A percentile compares a stretch with the other conserved stretches of the same genome.
Evolutionary conservation across 2,797 vertebrate genomes (phyloP).

Genomic region (Anguilla megastoma): DNA sequence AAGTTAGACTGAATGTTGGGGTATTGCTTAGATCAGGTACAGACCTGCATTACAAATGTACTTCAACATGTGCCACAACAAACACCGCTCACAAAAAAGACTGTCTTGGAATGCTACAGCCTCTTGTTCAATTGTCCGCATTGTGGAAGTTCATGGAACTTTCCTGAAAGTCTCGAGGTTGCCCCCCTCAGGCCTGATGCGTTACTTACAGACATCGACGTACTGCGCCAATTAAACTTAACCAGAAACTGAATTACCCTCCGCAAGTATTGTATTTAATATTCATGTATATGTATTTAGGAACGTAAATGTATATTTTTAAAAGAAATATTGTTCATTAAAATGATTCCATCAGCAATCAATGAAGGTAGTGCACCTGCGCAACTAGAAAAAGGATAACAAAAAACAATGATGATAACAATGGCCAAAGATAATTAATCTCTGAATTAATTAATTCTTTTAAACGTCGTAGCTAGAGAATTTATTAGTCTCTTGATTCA

Average conservation of each 20-base stretch:
- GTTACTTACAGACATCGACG: background rate
- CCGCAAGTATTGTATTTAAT: background rate
- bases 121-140: background rate
- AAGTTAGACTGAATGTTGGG: background rate
- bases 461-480: background rate
- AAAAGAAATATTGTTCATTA: background rate
- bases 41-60: background rate
- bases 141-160: slow-evolving; percentile 29
- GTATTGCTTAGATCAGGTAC: background rate
- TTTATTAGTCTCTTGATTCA: background rate
- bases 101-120: background rate
- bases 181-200: background rate
- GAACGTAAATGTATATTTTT: background rate
- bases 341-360: background rate
- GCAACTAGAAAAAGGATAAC: background rate
- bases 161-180: slow-evolving; percentile 33
- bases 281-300: background rate
- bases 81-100: background rate
- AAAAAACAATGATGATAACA: background rate
- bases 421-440: background rate
- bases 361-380: background rate
- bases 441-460: background rate
- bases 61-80: slow-evolving; percentile 3
- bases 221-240: background rate
- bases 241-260: background rate